Conservation (phyloP, 2,888 invertebrate genomes). For the Therioaphis trifolii region DNA sequence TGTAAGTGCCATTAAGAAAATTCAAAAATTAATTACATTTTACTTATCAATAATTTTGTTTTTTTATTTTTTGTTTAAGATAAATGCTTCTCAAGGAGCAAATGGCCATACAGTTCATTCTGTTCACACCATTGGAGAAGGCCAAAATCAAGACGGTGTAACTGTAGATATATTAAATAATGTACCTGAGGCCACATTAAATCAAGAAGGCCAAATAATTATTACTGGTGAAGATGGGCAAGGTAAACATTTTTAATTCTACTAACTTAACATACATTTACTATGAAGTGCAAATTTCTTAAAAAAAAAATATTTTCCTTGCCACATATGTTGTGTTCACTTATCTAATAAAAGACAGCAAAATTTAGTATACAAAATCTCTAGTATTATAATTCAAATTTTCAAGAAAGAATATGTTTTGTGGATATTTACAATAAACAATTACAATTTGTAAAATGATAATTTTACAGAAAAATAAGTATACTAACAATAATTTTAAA, state of each 20-base stretch:
- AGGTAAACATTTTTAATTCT: constrained; percentile 72
- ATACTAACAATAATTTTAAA: too few relatives aligned
- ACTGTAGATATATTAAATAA: constrained; percentile 89
- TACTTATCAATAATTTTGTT: neutral
- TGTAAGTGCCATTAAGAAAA: constrained; percentile 72
- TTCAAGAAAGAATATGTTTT: too few relatives aligned
- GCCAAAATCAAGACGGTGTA: constrained; percentile 73
- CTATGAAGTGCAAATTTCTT: too few relatives aligned
- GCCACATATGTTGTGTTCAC: too few relatives aligned
- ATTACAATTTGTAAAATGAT: too few relatives aligned
- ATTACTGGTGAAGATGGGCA: constrained; percentile 95
- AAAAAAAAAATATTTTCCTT: too few relatives aligned
- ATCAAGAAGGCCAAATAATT: constrained; percentile 93
- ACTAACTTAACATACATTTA: neutral
- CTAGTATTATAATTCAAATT: too few relatives aligned
- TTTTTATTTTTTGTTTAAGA: constrained; percentile 68
- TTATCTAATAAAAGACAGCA: too few relatives aligned
- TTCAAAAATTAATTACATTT: constrained; percentile 1
- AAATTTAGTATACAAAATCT: too few relatives aligned
- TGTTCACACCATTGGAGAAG: constrained; percentile 80
- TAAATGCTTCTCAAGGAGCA: constrained; percentile 71
- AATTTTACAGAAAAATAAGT: too few relatives aligned
- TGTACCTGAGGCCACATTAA: constrained; percentile 89
- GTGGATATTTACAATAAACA: too few relatives aligned
- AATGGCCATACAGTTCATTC: constrained; percentile 68